These are phyloP conservation scores for Sinonovacula constricta DNA, from an alignment of 1,140 invertebrate genomes.

Conservation along the genomic window DNA sequence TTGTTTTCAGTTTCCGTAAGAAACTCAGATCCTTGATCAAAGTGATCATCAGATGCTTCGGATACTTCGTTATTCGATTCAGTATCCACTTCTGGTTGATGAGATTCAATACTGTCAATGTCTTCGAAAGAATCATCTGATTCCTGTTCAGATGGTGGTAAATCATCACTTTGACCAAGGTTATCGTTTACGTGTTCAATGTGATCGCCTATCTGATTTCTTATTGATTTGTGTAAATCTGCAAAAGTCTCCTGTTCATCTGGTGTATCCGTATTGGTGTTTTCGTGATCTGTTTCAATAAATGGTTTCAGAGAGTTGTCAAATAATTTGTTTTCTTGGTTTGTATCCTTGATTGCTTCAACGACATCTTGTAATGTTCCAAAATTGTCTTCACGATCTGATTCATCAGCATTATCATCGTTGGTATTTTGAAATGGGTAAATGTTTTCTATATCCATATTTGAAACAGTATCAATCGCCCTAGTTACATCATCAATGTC, in stretches of 20 bases:
- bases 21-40: no score
- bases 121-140: neutral
- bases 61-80: constrained; percentile 5
- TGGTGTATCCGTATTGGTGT: neutral
- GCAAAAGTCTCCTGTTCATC: neutral
- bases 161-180: neutral
- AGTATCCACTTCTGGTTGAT: neutral
- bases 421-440: no score
- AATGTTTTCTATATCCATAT: no score
- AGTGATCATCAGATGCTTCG: constrained; percentile 2
- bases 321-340: no score
- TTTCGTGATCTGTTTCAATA: neutral
- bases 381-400: neutral
- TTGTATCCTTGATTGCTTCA: no score
- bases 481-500: no score
- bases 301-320: no score
- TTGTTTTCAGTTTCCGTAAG: no score
- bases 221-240: neutral
- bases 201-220: neutral
- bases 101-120: neutral
- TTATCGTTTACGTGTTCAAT: neutral
- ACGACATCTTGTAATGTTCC: no score
- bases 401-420: neutral
- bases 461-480: no score
- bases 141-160: neutral